Evolutionary conservation across 2,113 vertebrate genomes (phyloP).

Genomic region (Zootoca vivipara): DNA sequence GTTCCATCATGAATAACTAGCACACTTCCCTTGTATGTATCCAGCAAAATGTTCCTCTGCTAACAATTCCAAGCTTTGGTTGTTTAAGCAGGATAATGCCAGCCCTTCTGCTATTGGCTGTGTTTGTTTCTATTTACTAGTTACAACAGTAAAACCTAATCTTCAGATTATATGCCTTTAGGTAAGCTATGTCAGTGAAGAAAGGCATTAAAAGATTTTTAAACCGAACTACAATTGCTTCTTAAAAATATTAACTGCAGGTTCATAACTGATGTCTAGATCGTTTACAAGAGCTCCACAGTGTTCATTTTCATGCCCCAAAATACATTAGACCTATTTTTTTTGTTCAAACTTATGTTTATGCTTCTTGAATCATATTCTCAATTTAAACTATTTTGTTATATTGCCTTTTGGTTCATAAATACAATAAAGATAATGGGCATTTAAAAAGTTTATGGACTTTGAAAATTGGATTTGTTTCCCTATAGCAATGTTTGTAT

Average conservation of each 20-base stretch:
- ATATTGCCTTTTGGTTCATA: neutral
- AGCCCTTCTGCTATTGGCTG: neutral
- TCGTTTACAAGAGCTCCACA: neutral
- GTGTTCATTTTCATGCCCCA: neutral
- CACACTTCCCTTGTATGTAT: neutral
- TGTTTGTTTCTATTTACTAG: rapidly evolving
- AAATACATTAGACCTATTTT: neutral
- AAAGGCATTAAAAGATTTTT: neutral
- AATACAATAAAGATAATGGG: neutral
- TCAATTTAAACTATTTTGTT: neutral
- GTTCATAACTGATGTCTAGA: neutral
- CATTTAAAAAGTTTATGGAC: neutral
- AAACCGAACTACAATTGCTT: neutral
- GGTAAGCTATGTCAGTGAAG: neutral
- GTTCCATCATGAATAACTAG: neutral
- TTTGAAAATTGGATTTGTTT: neutral
- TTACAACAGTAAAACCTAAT: neutral
- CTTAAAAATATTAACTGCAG: neutral
- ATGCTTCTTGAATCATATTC: neutral
- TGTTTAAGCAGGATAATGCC: slow-evolving; percentile 16
- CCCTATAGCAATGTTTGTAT: neutral
- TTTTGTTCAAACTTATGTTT: neutral
- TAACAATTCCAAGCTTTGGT: neutral
- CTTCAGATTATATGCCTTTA: neutral
- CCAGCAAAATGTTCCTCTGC: neutral